Evolutionary conservation across 2,113 vertebrate genomes (phyloP).

Genomic region (Acrocephalus arundinaceus): DNA sequence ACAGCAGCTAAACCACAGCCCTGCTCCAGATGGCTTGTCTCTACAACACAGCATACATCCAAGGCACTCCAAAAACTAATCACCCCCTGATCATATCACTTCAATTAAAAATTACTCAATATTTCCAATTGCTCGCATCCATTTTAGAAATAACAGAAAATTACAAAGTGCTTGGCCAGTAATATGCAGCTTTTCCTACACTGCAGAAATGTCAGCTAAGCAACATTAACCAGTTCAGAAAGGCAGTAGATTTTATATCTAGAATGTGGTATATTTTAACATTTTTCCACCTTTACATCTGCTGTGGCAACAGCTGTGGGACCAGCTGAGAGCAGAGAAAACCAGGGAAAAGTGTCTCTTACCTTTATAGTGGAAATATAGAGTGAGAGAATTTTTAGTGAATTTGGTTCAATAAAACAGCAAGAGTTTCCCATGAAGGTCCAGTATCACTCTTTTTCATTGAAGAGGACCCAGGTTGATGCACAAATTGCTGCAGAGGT

Average conservation of each 20-base stretch:
- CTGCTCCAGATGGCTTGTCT: conserved; percentile 47
- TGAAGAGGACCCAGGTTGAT: background rate
- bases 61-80: conserved; percentile 43
- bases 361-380: background rate
- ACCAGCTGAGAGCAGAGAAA: background rate
- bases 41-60: background rate
- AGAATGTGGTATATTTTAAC: background rate
- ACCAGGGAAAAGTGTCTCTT: background rate
- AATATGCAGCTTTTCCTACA: background rate
- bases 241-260: background rate
- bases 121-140: conserved; percentile 16
- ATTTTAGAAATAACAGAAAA: conserved; percentile 43
- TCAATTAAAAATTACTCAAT: conserved; percentile 53
- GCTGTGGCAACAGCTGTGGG: background rate
- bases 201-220: background rate
- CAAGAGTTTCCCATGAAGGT: background rate
- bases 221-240: background rate
- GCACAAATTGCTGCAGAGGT: accelerated
- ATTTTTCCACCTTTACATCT: background rate
- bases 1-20: conserved; percentile 21
- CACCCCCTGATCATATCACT: conserved; percentile 34
- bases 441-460: background rate
- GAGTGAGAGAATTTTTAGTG: background rate
- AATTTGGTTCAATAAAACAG: background rate
- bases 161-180: background rate